Conservation (phyloP, 1,140 invertebrate species). For the Drosophila jambulina region DNA sequence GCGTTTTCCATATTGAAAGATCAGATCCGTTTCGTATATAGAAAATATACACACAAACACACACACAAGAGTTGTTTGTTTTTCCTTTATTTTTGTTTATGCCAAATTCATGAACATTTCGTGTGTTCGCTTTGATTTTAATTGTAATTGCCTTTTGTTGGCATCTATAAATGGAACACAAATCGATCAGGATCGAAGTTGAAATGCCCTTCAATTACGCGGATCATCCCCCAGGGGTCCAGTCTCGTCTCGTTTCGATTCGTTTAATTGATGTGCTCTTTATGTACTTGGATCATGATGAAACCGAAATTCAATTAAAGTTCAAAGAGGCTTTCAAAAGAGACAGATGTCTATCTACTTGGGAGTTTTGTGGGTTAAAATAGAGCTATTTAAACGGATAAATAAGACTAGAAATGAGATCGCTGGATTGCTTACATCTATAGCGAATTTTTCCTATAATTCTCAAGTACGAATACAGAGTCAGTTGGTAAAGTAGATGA, state of each 20-base stretch:
- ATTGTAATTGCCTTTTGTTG: conserved; percentile 58
- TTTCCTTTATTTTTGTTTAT: conserved; percentile 74
- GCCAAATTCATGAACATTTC: conserved; percentile 66
- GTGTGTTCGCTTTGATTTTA: conserved; percentile 48
- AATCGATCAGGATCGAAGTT: conserved; percentile 36
- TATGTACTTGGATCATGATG: conserved; percentile 3
- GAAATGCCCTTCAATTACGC: conserved; percentile 34
- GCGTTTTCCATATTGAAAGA: conserved; percentile 64
- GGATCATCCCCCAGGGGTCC: conserved; percentile 4
- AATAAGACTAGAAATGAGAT: not conserved
- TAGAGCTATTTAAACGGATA: not conserved
- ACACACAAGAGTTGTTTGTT: conserved; percentile 60
- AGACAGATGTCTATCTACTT: not conserved
- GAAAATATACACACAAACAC: conserved; percentile 3
- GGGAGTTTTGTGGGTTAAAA: not conserved
- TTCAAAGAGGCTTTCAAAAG: conserved; percentile 26
- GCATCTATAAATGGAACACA: conserved; percentile 31
- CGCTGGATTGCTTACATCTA: not conserved
- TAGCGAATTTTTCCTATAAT: not conserved
- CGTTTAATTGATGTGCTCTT: conserved; percentile 13
- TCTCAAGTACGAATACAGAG: not conserved
- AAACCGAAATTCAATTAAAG: conserved; percentile 16
- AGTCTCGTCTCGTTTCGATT: not conserved
- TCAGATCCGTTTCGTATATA: conserved; percentile 37
- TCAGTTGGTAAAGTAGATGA: not conserved